phyloP scores from a whole-genome alignment of 2,113 vertebrate species.

The Phyllopteryx taeniolatus region DNA sequence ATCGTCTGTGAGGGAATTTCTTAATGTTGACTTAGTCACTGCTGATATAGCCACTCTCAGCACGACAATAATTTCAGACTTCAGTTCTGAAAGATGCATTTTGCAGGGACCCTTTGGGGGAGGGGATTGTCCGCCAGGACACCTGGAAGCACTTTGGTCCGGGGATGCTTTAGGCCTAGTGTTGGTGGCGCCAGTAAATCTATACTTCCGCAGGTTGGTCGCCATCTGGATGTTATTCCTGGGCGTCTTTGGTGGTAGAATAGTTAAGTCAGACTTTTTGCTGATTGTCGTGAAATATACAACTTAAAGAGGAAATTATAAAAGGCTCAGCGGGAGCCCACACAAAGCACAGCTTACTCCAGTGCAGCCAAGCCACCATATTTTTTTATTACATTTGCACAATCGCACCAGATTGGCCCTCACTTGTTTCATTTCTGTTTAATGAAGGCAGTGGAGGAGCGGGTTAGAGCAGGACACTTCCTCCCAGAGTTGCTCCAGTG shows the following conservation, averaged over 20 bases:
- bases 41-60: neutral
- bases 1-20: too few relatives aligned
- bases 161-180: neutral
- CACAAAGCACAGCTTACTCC: neutral
- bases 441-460: constrained; percentile 71
- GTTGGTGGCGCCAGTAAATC: constrained; percentile 1
- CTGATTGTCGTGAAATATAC: neutral
- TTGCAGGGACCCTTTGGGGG: neutral
- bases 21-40: too few relatives aligned
- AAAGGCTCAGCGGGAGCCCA: neutral
- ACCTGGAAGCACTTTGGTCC: neutral
- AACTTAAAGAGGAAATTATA: neutral
- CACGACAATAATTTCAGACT: neutral
- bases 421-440: neutral
- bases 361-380: neutral
- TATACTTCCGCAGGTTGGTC: neutral
- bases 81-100: neutral
- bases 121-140: neutral
- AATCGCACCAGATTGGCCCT: neutral
- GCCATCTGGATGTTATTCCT: constrained; percentile 1
- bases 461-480: constrained; percentile 1
- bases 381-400: neutral
- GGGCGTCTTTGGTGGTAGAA: neutral
- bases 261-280: neutral
- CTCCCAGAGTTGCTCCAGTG: constrained; percentile 86